A percentile compares a stretch with the other conserved stretches of the same genome.
These are phyloP conservation scores for Patella ulyssiponensis DNA, from an alignment of 2,888 invertebrate genomes.

Conservation along the genomic window DNA sequence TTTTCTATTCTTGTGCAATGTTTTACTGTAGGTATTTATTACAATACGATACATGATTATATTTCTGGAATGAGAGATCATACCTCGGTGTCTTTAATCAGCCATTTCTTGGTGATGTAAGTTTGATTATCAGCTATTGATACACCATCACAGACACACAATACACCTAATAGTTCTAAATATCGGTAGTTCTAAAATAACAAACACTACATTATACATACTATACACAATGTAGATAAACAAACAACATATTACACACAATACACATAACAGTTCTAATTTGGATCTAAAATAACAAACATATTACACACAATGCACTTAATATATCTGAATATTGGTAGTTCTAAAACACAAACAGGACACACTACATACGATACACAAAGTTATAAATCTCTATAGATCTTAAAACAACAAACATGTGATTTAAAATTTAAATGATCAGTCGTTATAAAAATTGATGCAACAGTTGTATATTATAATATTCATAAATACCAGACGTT, in stretches of 20 bases:
- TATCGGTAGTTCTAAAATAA: constrained; percentile 63
- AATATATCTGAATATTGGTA: background rate
- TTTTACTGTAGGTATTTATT: no score
- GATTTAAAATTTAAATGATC: no score
- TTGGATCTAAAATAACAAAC: constrained; percentile 47
- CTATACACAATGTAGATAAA: no score
- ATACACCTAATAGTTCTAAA: constrained; percentile 65
- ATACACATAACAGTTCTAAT: constrained; percentile 42
- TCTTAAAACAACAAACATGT: no score
- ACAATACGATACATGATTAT: constrained; percentile 7
- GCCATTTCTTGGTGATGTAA: constrained; percentile 67
- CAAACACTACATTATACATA: background rate
- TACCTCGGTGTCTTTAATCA: constrained; percentile 58
- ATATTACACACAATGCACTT: background rate
- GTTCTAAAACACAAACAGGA: background rate
- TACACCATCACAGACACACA: constrained; percentile 71
- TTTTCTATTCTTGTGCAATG: no score
- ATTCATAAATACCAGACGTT: no score
- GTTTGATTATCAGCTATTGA: constrained; percentile 70
- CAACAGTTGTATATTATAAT: no score
- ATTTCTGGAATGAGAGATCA: background rate
- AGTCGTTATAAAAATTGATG: no score
- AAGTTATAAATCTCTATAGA: constrained; percentile 11
- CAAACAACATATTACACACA: background rate
- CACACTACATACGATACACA: constrained; percentile 6